Evolutionary conservation across 92 coral and sea anemone genomes (phyloP).

Genomic region (Palythoa grandiflora): DNA sequence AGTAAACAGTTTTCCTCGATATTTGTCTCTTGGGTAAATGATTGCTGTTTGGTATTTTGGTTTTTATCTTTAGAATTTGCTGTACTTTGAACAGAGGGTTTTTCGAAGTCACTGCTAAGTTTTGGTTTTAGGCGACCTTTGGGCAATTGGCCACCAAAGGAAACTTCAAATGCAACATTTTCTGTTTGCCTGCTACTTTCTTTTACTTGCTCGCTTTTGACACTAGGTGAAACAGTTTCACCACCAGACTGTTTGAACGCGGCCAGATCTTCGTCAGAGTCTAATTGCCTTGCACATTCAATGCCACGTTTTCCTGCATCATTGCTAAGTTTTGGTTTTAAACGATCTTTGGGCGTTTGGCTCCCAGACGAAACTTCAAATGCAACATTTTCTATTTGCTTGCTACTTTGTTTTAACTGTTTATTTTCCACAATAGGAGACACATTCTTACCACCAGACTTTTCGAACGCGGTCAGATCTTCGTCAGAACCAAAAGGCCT

Average conservation of each 20-base stretch:
- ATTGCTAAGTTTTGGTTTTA: no score
- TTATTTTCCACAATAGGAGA: neutral
- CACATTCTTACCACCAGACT: neutral
- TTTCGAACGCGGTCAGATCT: no score
- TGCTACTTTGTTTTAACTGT: neutral
- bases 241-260: no score
- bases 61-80: neutral
- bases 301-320: no score
- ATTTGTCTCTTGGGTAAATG: neutral
- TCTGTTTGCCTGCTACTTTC: neutral
- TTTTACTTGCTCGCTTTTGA: neutral
- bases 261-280: no score
- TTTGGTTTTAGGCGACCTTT: neutral
- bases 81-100: neutral
- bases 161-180: conserved; percentile 14
- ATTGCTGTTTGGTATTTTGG: neutral
- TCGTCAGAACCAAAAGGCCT: no score
- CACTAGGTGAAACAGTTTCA: neutral
- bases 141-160: neutral
- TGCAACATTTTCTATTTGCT: no score
- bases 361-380: neutral
- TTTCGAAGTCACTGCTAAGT: conserved; percentile 22
- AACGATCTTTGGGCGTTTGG: no score
- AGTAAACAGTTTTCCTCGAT: neutral
- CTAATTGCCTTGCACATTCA: no score